Evolutionary conservation across 2,888 invertebrate species (phyloP).

Genomic region (Tiliacea citrago): DNA sequence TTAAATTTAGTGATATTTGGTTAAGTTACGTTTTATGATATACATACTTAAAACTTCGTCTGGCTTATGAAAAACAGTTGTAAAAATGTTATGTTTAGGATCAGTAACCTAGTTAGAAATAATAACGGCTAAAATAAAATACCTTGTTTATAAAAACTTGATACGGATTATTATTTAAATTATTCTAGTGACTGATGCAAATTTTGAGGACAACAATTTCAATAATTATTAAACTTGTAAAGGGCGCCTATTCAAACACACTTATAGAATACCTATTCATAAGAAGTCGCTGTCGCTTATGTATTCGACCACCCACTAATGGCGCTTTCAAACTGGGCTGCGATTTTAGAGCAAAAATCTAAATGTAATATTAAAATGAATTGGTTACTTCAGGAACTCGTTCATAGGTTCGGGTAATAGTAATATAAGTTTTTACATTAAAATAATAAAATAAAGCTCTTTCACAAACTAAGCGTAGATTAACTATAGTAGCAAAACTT

Average conservation of each 20-base stretch:
- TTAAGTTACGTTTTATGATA: neutral
- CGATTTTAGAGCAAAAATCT: conserved; percentile 76
- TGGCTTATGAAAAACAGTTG: neutral
- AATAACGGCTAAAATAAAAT: neutral
- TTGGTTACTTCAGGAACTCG: conserved; percentile 76
- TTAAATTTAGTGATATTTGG: neutral
- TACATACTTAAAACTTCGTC: neutral
- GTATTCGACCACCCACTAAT: conserved; percentile 60
- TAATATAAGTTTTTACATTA: conserved; percentile 60
- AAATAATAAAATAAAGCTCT: conserved; percentile 53
- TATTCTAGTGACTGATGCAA: neutral
- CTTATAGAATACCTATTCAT: neutral
- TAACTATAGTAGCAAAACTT: conserved; percentile 14
- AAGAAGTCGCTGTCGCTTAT: conserved; percentile 46
- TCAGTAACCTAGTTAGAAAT: neutral
- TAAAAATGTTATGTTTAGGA: neutral
- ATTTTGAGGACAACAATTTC: neutral
- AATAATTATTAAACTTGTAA: too few species aligned
- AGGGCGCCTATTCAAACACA: too few species aligned
- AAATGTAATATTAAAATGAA: conserved; percentile 82
- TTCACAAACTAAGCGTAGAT: conserved; percentile 53
- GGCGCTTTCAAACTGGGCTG: conserved; percentile 67
- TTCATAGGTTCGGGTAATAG: conserved; percentile 65
- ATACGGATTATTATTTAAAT: too few species aligned
- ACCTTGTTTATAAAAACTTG: too few species aligned